Percentiles rank a stretch among this genome's conserved stretches.
phyloP scores from a whole-genome alignment of 2,113 vertebrate genomes.

The Chiloscyllium plagiosum region DNA sequence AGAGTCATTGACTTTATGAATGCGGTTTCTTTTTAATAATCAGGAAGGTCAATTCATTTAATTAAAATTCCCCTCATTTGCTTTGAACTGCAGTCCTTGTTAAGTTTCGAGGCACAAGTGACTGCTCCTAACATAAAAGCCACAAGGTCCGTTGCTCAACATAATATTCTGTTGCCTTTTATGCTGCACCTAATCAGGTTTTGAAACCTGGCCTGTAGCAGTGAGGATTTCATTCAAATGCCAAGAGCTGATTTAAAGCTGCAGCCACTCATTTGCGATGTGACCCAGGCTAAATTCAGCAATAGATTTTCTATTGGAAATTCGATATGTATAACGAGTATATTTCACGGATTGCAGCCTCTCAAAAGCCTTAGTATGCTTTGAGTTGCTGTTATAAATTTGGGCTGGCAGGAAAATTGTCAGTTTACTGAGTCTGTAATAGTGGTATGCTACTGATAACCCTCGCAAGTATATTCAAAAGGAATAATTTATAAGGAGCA shows the following conservation, averaged over 20 bases:
- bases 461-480: not conserved
- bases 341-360: not conserved
- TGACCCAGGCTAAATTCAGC: not conserved
- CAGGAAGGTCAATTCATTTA: conserved; percentile 19
- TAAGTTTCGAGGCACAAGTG: not conserved
- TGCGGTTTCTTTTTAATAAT: not conserved
- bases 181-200: not conserved
- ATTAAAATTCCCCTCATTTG: conserved; percentile 32
- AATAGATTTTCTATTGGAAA: not conserved
- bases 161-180: not conserved
- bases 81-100: not conserved
- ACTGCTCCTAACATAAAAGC: not conserved
- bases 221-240: not conserved
- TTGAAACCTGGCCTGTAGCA: not conserved
- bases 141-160: not conserved
- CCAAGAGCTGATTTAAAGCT: not conserved
- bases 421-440: not conserved
- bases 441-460: not conserved
- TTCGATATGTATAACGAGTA: not conserved
- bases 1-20: not conserved
- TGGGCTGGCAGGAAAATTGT: not conserved
- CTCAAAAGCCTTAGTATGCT: not conserved
- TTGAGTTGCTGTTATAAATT: not conserved
- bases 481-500: not conserved
- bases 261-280: not conserved